Evolutionary conservation across 1,140 invertebrate genomes (phyloP).

Genomic region (Cotesia typhae): DNA sequence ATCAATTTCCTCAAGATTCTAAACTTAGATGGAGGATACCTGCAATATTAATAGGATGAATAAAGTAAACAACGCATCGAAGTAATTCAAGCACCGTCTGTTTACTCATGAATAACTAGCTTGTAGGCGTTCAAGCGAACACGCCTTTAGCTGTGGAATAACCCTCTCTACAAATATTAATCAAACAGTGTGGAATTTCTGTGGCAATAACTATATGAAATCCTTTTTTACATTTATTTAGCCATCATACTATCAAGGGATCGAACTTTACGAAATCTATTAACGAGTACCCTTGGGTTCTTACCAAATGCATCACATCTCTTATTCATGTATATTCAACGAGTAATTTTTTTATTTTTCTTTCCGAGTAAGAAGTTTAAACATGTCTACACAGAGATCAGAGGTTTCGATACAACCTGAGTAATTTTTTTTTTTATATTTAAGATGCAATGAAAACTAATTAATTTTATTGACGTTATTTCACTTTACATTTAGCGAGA

Average conservation of each 20-base stretch:
- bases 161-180: slow-evolving; percentile 23
- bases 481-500: too few species aligned
- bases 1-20: too few species aligned
- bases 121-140: slow-evolving; percentile 13
- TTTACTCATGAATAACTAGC: slow-evolving; percentile 15
- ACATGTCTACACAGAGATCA: too few species aligned
- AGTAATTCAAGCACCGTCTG: slow-evolving; percentile 3
- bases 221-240: not conserved
- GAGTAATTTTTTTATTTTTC: too few species aligned
- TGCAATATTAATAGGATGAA: not conserved
- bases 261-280: not conserved
- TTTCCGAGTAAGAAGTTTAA: too few species aligned
- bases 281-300: not conserved
- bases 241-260: not conserved
- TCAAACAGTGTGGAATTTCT: slow-evolving; percentile 13
- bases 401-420: too few species aligned
- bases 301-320: not conserved
- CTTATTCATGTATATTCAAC: too few species aligned
- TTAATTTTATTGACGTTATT: too few species aligned
- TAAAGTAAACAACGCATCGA: slow-evolving; percentile 9
- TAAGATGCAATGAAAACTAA: too few species aligned
- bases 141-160: not conserved
- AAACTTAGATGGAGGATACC: not conserved
- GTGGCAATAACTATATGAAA: slow-evolving; percentile 14
- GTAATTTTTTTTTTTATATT: too few species aligned